Evolutionary conservation across 2,888 invertebrate species (phyloP).

Genomic region (Gymnosoma rotundatum): DNA sequence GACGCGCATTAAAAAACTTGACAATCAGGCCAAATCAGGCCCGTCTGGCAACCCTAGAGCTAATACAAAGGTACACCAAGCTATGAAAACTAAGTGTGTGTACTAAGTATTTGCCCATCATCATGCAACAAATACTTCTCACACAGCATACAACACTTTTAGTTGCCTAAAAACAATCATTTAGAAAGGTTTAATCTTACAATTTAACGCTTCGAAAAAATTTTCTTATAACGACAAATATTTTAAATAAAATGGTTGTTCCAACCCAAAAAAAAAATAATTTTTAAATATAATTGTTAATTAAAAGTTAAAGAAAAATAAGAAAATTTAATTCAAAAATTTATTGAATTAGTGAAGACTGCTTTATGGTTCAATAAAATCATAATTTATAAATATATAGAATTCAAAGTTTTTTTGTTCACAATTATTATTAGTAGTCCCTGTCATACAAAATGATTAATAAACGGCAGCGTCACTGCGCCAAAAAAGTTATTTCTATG

Average conservation of each 20-base stretch:
- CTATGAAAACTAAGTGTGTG: neutral
- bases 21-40: no score
- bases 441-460: constrained; percentile 40
- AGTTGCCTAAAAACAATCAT: constrained; percentile 62
- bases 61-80: neutral
- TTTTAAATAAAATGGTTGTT: neutral
- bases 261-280: constrained; percentile 11
- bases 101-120: constrained; percentile 13
- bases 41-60: no score
- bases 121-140: constrained; percentile 39
- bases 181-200: constrained; percentile 46
- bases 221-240: neutral
- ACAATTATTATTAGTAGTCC: neutral
- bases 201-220: constrained; percentile 44
- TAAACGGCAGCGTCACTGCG: constrained; percentile 18
- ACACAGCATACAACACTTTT: constrained; percentile 55
- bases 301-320: neutral
- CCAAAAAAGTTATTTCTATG: constrained; percentile 39
- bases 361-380: no score
- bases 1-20: no score
- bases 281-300: neutral
- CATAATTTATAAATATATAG: no score
- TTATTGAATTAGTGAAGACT: no score
- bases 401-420: no score
- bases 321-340: no score